Percentiles rank a stretch among this genome's conserved stretches.
These are phyloP conservation scores for Litoditis marina DNA, from an alignment of 2,888 invertebrate species.

Conservation along the genomic window DNA sequence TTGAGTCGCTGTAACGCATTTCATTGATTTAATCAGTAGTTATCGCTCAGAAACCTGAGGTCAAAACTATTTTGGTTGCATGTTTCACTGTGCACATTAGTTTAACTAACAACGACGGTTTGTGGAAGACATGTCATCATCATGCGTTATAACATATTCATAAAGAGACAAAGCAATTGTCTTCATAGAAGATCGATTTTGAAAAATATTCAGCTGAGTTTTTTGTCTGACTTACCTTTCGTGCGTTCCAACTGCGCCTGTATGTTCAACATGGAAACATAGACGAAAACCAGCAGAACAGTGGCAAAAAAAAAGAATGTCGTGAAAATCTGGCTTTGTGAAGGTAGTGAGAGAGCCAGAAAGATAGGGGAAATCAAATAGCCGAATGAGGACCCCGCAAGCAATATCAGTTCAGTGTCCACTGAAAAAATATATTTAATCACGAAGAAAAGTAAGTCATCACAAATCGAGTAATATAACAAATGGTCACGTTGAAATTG, in stretches of 20 bases:
- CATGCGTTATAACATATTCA: too few relatives aligned
- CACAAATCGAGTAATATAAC: background rate
- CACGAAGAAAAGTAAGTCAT: background rate
- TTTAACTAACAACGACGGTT: too few relatives aligned
- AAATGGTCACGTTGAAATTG: too few relatives aligned
- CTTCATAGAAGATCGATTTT: background rate
- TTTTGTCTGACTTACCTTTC: conserved; percentile 22
- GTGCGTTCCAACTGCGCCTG: conserved; percentile 47
- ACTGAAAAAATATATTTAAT: too few relatives aligned
- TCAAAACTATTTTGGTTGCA: too few relatives aligned
- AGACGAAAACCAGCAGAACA: conserved; percentile 43
- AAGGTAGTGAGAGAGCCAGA: conserved; percentile 30
- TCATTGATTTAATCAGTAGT: too few relatives aligned
- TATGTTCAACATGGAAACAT: conserved; percentile 45
- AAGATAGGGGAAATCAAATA: conserved; percentile 41
- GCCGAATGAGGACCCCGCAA: conserved; percentile 43
- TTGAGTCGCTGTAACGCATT: conserved; percentile 31
- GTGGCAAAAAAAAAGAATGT: conserved; percentile 47
- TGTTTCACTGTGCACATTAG: too few relatives aligned
- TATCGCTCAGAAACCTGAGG: too few relatives aligned
- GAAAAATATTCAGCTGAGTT: background rate
- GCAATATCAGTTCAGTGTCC: conserved; percentile 23
- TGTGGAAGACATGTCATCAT: too few relatives aligned
- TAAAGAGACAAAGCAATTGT: background rate
- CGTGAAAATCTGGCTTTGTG: conserved; percentile 40